A percentile compares a stretch with the other conserved stretches of the same genome.
Conservation (phyloP, 2,888 invertebrate species). For the Plagodis dolabraria region DNA sequence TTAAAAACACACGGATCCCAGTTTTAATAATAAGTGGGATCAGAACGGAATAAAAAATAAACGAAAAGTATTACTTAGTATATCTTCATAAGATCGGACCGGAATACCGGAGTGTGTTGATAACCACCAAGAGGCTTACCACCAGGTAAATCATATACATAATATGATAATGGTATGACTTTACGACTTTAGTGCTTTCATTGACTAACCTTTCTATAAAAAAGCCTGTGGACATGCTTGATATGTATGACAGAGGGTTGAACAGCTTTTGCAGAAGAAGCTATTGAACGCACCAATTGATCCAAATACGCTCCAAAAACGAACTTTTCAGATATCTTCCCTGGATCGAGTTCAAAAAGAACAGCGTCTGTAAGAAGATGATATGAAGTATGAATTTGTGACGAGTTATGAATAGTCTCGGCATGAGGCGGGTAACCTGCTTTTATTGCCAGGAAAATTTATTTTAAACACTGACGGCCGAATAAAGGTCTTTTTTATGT, state of each 20-base stretch:
- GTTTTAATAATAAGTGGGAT: no score
- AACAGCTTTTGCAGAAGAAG: conserved; percentile 53
- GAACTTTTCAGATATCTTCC: conserved; percentile 41
- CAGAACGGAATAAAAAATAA: no score
- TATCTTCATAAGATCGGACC: no score
- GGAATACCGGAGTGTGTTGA: no score
- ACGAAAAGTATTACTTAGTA: no score
- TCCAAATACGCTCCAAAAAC: conserved; percentile 42
- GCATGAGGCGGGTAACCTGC: not conserved
- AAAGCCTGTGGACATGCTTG: conserved; percentile 58
- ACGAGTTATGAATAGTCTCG: not conserved
- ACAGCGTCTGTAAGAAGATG: conserved; percentile 55
- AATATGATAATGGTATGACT: not conserved
- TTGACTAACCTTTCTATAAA: conserved; percentile 54
- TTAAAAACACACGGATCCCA: no score
- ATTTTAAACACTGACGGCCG: no score
- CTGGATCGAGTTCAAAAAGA: conserved; percentile 60
- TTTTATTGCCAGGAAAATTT: not conserved
- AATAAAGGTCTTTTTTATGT: no score
- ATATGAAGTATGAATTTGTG: not conserved
- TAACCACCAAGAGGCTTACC: no score
- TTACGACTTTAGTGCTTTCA: no score
- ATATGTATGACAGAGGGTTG: conserved; percentile 67
- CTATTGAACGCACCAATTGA: conserved; percentile 44
- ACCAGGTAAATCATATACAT: no score